A percentile compares a stretch with the other conserved stretches of the same genome.
phyloP scores from a whole-genome alignment of 2,797 vertebrate genomes.

The Lacerta bilineata region DNA sequence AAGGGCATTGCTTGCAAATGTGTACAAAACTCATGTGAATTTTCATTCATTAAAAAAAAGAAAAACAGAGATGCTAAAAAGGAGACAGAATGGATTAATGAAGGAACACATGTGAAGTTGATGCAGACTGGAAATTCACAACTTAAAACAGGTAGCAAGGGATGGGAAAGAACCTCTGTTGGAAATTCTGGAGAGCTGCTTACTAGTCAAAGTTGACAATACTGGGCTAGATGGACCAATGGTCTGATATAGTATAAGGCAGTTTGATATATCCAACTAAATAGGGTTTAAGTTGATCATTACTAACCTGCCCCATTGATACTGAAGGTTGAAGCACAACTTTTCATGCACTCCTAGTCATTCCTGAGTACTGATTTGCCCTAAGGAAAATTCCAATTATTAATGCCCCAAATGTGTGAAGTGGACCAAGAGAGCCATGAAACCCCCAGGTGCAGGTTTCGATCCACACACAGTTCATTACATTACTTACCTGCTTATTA shows the following conservation, averaged over 20 bases:
- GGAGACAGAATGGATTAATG: too few relatives aligned
- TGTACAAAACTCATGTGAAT: too few relatives aligned
- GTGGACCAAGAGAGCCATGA: constrained; percentile 7
- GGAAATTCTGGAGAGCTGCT: background rate
- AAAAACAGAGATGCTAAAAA: too few relatives aligned
- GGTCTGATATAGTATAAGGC: too few relatives aligned
- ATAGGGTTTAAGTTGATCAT: background rate
- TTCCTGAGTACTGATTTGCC: background rate
- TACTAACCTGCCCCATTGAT: background rate
- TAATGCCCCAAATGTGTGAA: constrained; percentile 18
- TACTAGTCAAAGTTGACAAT: background rate
- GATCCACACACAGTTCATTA: constrained; percentile 26
- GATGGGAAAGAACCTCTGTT: background rate
- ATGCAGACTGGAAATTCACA: too few relatives aligned
- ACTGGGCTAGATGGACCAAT: too few relatives aligned
- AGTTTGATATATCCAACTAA: background rate
- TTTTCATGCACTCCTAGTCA: background rate
- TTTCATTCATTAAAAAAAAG: too few relatives aligned
- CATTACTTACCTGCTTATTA: constrained; percentile 32
- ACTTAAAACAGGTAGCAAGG: background rate
- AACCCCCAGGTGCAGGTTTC: constrained; percentile 24
- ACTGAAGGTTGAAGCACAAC: background rate
- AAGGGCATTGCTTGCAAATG: too few relatives aligned
- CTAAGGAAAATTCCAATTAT: constrained; percentile 19
- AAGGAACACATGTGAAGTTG: too few relatives aligned